phyloP scores from a whole-genome alignment of 2,888 invertebrate genomes.

The Ctenicera cuprea region DNA sequence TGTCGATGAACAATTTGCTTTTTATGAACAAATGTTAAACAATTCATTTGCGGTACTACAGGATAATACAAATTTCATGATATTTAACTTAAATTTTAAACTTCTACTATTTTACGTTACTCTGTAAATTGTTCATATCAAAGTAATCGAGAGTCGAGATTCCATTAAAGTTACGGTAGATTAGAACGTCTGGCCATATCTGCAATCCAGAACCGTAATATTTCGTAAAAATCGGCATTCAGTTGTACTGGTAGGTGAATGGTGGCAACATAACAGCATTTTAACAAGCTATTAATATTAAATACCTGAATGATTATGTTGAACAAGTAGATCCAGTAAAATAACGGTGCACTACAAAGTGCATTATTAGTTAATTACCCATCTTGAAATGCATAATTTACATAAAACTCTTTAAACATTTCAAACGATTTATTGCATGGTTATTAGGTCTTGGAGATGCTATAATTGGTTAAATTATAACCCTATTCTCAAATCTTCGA shows the following conservation, averaged over 20 bases:
- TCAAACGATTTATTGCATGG: too few species aligned
- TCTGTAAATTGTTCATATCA: background rate
- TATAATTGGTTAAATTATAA: too few species aligned
- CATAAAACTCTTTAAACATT: background rate
- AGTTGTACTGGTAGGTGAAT: slow-evolving; percentile 13
- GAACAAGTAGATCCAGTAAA: slow-evolving; percentile 1
- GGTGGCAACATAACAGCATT: slow-evolving; percentile 20
- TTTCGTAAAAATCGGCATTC: slow-evolving; percentile 21
- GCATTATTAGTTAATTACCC: background rate
- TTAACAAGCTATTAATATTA: slow-evolving; percentile 20
- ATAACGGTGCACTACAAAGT: background rate
- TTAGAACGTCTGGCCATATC: slow-evolving; percentile 16
- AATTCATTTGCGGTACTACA: too few species aligned
- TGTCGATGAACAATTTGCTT: too few species aligned
- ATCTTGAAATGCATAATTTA: background rate
- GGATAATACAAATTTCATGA: too few species aligned
- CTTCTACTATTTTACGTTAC: too few species aligned
- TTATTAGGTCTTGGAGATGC: too few species aligned
- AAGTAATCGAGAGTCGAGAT: slow-evolving; percentile 6
- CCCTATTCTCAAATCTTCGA: too few species aligned
- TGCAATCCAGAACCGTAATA: slow-evolving; percentile 25
- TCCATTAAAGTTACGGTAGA: slow-evolving; percentile 27
- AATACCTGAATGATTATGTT: slow-evolving; percentile 8
- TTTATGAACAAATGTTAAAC: too few species aligned
- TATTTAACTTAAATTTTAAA: too few species aligned